Percentiles rank a stretch among this genome's conserved stretches.
Evolutionary conservation across 2,888 invertebrate species (phyloP).

Genomic region (Oxycera nigricornis): DNA sequence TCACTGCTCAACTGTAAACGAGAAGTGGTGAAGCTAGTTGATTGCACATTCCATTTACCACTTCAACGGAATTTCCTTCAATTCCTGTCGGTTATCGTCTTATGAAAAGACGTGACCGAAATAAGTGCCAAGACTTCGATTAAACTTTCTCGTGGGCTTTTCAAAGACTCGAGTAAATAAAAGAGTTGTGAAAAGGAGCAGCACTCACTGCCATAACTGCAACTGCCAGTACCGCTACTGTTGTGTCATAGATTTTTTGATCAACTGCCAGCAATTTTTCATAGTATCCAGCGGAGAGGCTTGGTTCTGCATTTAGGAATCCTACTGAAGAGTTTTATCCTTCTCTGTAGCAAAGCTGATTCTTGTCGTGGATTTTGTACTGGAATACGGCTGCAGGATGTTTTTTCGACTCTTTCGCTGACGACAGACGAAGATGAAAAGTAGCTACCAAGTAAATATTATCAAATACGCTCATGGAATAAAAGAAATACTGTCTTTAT

Average conservation of each 20-base stretch:
- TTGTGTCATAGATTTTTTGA: conserved; percentile 3
- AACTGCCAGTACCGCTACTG: neutral
- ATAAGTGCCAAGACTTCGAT: conserved; percentile 40
- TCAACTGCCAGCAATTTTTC: conserved; percentile 28
- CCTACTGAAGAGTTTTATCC: too few species aligned
- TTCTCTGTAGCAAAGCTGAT: too few species aligned
- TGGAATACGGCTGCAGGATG: too few species aligned
- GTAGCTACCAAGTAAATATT: too few species aligned
- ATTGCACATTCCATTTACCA: conserved; percentile 40
- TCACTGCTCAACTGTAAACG: conserved; percentile 3
- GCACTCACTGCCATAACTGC: neutral
- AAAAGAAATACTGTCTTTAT: too few species aligned
- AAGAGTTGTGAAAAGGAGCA: conserved; percentile 26
- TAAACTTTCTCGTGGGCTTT: conserved; percentile 25
- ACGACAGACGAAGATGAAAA: too few species aligned
- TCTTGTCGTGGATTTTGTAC: too few species aligned
- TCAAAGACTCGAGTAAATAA: neutral
- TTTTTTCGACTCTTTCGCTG: too few species aligned
- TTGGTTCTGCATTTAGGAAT: too few species aligned
- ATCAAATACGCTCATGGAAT: too few species aligned
- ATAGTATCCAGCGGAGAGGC: neutral
- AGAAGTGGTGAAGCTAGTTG: conserved; percentile 22
- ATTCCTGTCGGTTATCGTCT: conserved; percentile 43
- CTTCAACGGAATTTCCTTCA: conserved; percentile 38
- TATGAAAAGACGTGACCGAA: conserved; percentile 43